Evolutionary conservation across 2,113 vertebrate species (phyloP).

Genomic region (Prochilodus magdalenae): DNA sequence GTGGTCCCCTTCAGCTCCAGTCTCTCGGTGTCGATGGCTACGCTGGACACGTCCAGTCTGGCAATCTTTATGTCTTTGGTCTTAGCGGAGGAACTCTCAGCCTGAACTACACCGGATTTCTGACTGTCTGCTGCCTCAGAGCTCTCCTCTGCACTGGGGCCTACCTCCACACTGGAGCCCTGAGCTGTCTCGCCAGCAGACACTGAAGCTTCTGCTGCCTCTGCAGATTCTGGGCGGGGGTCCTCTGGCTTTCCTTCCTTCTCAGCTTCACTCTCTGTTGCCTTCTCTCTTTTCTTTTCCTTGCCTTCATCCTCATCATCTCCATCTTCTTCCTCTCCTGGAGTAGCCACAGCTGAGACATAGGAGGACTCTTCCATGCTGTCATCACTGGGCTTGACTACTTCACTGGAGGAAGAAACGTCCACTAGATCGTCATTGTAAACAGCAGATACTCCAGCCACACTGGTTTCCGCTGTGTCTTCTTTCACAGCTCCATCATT

Average conservation of each 20-base stretch:
- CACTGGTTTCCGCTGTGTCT: conserved; percentile 35
- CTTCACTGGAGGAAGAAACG: conserved; percentile 64
- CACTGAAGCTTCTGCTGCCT: background rate
- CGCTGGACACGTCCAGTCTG: conserved; percentile 91
- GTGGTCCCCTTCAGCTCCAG: conserved; percentile 85
- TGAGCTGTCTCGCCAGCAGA: conserved; percentile 16
- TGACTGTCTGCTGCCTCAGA: conserved; percentile 33
- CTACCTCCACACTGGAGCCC: background rate
- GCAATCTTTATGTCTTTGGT: conserved; percentile 89
- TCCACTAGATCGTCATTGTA: conserved; percentile 63
- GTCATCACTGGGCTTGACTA: conserved; percentile 57
- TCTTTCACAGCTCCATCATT: conserved; percentile 2
- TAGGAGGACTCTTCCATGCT: conserved; percentile 67
- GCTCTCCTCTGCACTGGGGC: conserved; percentile 6
- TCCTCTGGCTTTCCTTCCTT: conserved; percentile 18
- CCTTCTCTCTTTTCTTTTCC: conserved; percentile 10
- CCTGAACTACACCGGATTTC: conserved; percentile 35
- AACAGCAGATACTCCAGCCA: conserved; percentile 53
- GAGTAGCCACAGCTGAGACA: conserved; percentile 59
- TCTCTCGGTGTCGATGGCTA: conserved; percentile 92
- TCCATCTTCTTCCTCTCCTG: conserved; percentile 57
- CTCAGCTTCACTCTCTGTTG: conserved; percentile 16
- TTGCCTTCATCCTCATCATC: conserved; percentile 46
- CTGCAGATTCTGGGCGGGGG: conserved; percentile 4
- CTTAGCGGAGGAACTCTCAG: conserved; percentile 54